Base-by-base conservation (phyloP, 2,888 invertebrate genomes). In the Drosophila algonquin region DNA sequence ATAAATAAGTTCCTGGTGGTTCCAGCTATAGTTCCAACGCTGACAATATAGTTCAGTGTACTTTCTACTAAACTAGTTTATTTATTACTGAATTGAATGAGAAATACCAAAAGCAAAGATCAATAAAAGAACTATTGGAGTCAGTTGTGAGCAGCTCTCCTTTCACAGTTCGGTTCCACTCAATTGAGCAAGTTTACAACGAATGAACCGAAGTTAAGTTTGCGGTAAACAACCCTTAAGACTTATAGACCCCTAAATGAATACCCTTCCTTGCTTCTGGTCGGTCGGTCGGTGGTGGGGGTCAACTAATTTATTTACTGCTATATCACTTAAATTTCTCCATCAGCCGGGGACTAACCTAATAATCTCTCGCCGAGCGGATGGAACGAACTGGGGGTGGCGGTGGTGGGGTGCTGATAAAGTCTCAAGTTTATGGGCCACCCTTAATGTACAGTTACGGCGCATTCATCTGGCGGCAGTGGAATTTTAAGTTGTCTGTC, bases 391-490 rank as follows among this genome's bases (percentile, higher is more conserved):
- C 3, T 32, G 1, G 6, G 6, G 40, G 21, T 21, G 21, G 21
- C 21, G 3, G 21, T 21, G 21, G 40, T 14, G 40, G 14, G 48
- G 48, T 57, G 57, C 48, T 48, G 57, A 67, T 68, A 51, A 68
- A 51, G 51, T 58, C 67, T 74, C 45, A 60, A 80, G 70, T 75
- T 85, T 77, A 85, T 85, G 84, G 79, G 85, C 80, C 84, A 63
- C 72, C 87, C 83, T 76, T 76, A 87, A 81, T 87, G 83, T 83
- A 83, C 87, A 83, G 87, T 87, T 84, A 81, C 81, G 71, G 56
- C 70, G 58, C 24, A 47, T 58, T 50, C 62, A 57, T 55, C 40
- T 51, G 50, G 63, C 51, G 44, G 50, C 35, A 62, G 46, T 32
- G 51, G 54, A 73, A 75, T 75, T 80, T 79, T 73, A 77, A 82